Evolutionary conservation across 2,888 invertebrate genomes (phyloP).

Genomic region (Pogonocherus hispidulus): DNA sequence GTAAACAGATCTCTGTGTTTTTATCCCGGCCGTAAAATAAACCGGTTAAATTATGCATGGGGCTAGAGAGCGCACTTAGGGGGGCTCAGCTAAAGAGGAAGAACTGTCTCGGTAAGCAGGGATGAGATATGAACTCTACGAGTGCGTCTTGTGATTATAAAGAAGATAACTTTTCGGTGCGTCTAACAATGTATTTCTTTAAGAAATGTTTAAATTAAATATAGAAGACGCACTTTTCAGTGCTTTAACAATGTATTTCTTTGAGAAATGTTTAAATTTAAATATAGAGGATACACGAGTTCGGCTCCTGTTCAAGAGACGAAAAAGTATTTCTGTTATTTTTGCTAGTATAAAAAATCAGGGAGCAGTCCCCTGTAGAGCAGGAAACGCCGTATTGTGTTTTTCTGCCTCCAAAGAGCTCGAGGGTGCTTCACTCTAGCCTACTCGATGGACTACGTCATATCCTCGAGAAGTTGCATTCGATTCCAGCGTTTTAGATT

Average conservation of each 20-base stretch:
- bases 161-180: no score
- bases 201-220: no score
- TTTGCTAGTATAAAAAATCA: not conserved
- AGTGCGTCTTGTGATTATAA: no score
- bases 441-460: not conserved
- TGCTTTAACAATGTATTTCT: no score
- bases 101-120: no score
- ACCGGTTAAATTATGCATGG: slow-evolving; percentile 42
- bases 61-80: slow-evolving; percentile 13
- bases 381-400: not conserved
- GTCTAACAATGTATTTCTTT: no score
- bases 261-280: no score
- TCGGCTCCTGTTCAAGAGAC: not conserved
- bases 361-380: not conserved
- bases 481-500: not conserved
- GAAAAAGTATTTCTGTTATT: not conserved
- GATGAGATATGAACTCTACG: no score
- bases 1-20: slow-evolving; percentile 42
- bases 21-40: slow-evolving; percentile 39
- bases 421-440: not conserved
- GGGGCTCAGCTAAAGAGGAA: slow-evolving; percentile 17
- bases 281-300: no score
- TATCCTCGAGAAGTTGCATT: not conserved
- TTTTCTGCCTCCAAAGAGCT: no score
- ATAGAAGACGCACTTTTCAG: no score